Percentiles rank a stretch among this genome's conserved stretches.
These are phyloP conservation scores for Oryzaephilus surinamensis DNA, from an alignment of 1,140 invertebrate species.

Conservation along the genomic window DNA sequence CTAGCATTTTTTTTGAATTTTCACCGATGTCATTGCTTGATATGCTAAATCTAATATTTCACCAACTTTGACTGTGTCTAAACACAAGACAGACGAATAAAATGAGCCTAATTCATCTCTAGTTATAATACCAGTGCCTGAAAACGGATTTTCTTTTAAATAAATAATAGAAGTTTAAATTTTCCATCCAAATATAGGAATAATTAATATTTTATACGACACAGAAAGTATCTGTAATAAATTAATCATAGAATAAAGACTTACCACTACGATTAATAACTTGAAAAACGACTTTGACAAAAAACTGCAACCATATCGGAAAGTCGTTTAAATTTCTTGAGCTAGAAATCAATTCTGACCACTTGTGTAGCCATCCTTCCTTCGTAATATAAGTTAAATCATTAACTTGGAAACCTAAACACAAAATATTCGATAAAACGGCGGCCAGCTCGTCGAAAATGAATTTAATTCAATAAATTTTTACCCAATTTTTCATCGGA, in stretches of 20 bases:
- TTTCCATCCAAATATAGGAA: too few species aligned
- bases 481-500: constrained; percentile 32
- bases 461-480: constrained; percentile 9
- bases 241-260: constrained; percentile 8
- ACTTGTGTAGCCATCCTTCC: constrained; percentile 53
- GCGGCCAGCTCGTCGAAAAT: too few species aligned
- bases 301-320: constrained; percentile 58
- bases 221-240: too few species aligned
- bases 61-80: constrained; percentile 46
- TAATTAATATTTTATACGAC: too few species aligned
- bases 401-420: constrained; percentile 28
- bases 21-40: constrained; percentile 57
- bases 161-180: background rate
- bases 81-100: constrained; percentile 56
- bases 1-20: constrained; percentile 25
- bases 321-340: constrained; percentile 47
- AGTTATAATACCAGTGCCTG: constrained; percentile 50
- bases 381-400: constrained; percentile 36
- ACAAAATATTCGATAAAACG: constrained; percentile 6
- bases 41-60: constrained; percentile 54
- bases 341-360: constrained; percentile 45
- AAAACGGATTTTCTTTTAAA: constrained; percentile 12
- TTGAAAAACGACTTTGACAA: constrained; percentile 59
- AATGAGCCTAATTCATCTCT: constrained; percentile 52
- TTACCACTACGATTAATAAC: constrained; percentile 56